Evolutionary conservation across 2,113 vertebrate species (phyloP).

Genomic region (Nerophis lumbriciformis): DNA sequence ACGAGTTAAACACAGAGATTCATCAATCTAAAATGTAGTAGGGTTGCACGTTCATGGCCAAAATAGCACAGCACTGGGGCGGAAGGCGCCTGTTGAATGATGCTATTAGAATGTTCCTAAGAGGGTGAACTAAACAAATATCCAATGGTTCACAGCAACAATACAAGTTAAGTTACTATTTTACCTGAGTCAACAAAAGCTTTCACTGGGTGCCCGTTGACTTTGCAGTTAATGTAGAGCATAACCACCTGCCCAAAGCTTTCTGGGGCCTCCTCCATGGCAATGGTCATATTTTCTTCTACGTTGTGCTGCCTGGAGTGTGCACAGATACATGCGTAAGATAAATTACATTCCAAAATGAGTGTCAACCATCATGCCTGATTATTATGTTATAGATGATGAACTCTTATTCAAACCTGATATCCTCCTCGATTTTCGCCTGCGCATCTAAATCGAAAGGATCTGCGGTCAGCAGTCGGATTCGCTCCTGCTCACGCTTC

Average conservation of each 20-base stretch:
- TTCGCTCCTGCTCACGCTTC: slow-evolving; percentile 89
- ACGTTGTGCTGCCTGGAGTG: slow-evolving; percentile 92
- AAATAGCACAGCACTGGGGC: too few relatives aligned
- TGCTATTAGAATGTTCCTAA: too few relatives aligned
- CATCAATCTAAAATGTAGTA: too few relatives aligned
- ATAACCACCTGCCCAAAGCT: slow-evolving; percentile 99
- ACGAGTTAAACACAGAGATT: not conserved
- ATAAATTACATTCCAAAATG: too few relatives aligned
- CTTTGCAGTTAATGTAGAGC: slow-evolving; percentile 99
- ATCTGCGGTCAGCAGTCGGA: slow-evolving; percentile 90
- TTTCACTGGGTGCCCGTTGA: slow-evolving; percentile 96
- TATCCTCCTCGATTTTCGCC: slow-evolving; percentile 98
- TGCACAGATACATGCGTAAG: not conserved
- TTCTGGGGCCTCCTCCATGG: slow-evolving; percentile 97
- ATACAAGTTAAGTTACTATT: slow-evolving; percentile 7
- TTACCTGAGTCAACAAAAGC: slow-evolving; percentile 98
- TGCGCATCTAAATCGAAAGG: slow-evolving; percentile 98
- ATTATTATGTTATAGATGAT: not conserved
- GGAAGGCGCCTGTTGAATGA: too few relatives aligned
- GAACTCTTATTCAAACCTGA: slow-evolving; percentile 74
- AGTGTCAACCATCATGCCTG: too few relatives aligned
- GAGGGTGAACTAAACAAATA: too few relatives aligned
- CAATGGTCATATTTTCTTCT: slow-evolving; percentile 99
- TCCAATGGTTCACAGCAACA: not conserved
- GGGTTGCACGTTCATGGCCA: too few relatives aligned